Evolutionary conservation across 2,113 vertebrate species (phyloP).

Genomic region (Arothron firmamentum): DNA sequence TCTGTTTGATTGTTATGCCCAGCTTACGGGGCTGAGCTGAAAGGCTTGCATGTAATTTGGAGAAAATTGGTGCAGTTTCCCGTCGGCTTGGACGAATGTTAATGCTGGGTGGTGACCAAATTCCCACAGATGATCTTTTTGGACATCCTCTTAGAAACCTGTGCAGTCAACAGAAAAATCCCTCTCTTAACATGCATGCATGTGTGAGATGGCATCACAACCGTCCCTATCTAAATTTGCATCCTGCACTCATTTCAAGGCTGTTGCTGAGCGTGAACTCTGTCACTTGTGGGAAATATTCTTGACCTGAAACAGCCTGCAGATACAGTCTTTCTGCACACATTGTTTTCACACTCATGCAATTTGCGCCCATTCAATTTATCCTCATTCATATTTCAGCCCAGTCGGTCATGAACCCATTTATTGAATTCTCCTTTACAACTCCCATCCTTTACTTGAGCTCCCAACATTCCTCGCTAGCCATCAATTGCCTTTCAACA

Average conservation of each 20-base stretch:
- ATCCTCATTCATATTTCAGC: conserved; percentile 47
- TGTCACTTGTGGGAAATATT: not conserved
- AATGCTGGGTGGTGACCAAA: conserved; percentile 23
- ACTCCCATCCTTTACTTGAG: conserved; percentile 29
- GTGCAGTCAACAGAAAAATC: conserved; percentile 27
- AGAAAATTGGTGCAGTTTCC: conserved; percentile 44
- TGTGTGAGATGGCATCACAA: conserved; percentile 10
- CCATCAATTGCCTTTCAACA: conserved; percentile 35
- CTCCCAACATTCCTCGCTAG: conserved; percentile 37
- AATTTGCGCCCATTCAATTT: conserved; percentile 17
- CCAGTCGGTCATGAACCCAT: conserved; percentile 44
- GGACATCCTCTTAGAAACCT: conserved; percentile 29
- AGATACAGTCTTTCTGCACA: not conserved
- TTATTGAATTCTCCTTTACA: conserved; percentile 33
- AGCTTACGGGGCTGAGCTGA: conserved; percentile 26
- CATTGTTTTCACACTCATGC: not conserved
- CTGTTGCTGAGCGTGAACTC: too few relatives aligned
- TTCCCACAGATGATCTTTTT: conserved; percentile 33
- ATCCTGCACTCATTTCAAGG: too few relatives aligned
- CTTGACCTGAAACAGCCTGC: conserved; percentile 11
- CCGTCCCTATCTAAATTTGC: too few relatives aligned
- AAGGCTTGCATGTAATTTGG: conserved; percentile 41
- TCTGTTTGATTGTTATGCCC: conserved; percentile 36
- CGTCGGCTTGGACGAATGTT: conserved; percentile 40
- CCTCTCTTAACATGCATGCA: conserved; percentile 22